Evolutionary conservation across 1,140 invertebrate genomes (phyloP).

Genomic region (Heliconius melpomene): DNA sequence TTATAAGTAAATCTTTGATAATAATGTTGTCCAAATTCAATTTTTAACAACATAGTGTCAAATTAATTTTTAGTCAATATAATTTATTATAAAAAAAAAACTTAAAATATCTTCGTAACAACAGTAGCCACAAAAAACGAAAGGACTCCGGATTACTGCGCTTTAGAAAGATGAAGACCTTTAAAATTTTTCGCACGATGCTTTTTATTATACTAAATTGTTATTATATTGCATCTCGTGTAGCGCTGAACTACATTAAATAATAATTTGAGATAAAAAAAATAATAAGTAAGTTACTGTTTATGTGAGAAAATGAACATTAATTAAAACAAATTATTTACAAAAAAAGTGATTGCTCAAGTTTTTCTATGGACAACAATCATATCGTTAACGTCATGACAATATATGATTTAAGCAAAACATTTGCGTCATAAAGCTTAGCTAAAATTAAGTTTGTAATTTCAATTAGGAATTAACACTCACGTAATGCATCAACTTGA

Average conservation of each 20-base stretch:
- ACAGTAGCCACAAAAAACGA: not conserved
- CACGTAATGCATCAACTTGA: not conserved
- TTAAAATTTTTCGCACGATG: not conserved
- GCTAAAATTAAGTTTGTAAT: not conserved
- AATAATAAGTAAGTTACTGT: not conserved
- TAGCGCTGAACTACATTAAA: not conserved
- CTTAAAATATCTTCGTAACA: not conserved
- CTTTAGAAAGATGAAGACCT: not conserved
- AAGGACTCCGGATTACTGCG: not conserved
- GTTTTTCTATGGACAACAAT: not conserved
- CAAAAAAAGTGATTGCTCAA: not conserved
- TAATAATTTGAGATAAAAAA: not conserved
- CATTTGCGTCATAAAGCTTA: conserved; percentile 8
- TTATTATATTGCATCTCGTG: not conserved
- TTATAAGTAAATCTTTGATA: too few species aligned
- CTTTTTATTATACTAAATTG: conserved; percentile 1
- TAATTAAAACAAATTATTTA: not conserved
- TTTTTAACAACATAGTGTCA: too few species aligned
- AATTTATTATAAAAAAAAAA: not conserved
- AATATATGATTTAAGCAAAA: not conserved
- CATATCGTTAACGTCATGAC: not conserved
- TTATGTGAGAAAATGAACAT: not conserved
- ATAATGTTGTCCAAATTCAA: too few species aligned
- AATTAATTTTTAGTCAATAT: too few species aligned
- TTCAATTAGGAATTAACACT: not conserved